These are phyloP conservation scores for Canis aureus DNA, from an alignment of 2,113 vertebrate species.

Conservation along the genomic window DNA sequence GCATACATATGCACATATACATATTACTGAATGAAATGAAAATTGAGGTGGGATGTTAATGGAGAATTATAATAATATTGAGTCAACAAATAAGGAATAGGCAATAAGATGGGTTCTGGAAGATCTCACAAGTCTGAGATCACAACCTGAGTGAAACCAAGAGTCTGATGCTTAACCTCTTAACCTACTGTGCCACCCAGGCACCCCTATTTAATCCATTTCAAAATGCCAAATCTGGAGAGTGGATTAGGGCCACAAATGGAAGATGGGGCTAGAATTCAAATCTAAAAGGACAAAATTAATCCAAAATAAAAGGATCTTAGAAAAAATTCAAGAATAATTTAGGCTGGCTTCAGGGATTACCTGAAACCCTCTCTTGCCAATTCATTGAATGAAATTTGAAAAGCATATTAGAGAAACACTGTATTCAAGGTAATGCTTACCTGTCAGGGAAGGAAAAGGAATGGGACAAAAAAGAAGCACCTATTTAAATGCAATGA, in stretches of 20 bases:
- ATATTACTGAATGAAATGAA: conserved; percentile 14
- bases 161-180: background rate
- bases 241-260: background rate
- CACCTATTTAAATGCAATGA: background rate
- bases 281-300: background rate
- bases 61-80: background rate
- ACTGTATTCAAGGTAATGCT: background rate
- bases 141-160: background rate
- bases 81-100: background rate
- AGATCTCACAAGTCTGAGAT: background rate
- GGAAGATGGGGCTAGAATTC: background rate
- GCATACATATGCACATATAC: background rate
- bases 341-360: background rate
- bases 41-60: background rate
- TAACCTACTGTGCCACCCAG: background rate
- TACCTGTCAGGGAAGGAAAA: background rate
- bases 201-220: background rate
- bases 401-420: background rate
- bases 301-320: background rate
- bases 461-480: background rate
- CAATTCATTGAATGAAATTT: background rate
- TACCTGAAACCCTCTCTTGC: background rate
- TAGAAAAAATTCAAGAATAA: background rate
- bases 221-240: background rate
- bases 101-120: background rate